phyloP scores from a whole-genome alignment of 2,888 invertebrate genomes.

The Pyrochroa serraticornis region DNA sequence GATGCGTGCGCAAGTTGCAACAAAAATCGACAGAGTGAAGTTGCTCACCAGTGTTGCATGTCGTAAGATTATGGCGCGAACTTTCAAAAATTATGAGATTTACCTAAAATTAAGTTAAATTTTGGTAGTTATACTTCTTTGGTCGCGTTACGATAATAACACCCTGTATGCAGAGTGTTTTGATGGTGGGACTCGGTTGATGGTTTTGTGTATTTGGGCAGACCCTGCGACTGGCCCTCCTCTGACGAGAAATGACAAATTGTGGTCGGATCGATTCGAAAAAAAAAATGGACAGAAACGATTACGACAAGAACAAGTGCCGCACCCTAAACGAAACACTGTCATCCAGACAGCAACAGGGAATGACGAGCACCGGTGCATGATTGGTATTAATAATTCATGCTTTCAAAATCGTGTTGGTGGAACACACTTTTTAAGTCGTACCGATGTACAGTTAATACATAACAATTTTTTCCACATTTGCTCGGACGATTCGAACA shows the following conservation, averaged over 20 bases:
- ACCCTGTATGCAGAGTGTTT: too few relatives aligned
- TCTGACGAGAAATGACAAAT: not conserved
- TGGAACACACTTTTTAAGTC: conserved; percentile 50
- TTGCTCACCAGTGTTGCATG: too few relatives aligned
- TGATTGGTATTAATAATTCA: conserved; percentile 56
- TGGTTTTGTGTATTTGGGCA: too few relatives aligned
- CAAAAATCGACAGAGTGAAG: too few relatives aligned
- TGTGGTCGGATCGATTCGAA: conserved; percentile 1
- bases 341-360: conserved; percentile 53
- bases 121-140: too few relatives aligned
- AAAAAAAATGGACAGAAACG: conserved; percentile 30
- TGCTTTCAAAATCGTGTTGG: conserved; percentile 54
- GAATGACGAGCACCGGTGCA: conserved; percentile 50
- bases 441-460: conserved; percentile 43
- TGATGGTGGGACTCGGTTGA: not conserved
- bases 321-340: conserved; percentile 55
- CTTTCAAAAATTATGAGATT: too few relatives aligned
- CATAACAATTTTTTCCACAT: conserved; percentile 32
- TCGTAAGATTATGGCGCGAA: too few relatives aligned
- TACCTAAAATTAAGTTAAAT: too few relatives aligned
- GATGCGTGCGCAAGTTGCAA: too few relatives aligned
- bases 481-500: conserved; percentile 12
- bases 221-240: not conserved
- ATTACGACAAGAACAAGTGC: conserved; percentile 52
- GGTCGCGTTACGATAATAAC: too few relatives aligned